These are phyloP conservation scores for Enteromius unitaeniatus DNA, from an alignment of 2,797 vertebrate species.

Conservation along the genomic window DNA sequence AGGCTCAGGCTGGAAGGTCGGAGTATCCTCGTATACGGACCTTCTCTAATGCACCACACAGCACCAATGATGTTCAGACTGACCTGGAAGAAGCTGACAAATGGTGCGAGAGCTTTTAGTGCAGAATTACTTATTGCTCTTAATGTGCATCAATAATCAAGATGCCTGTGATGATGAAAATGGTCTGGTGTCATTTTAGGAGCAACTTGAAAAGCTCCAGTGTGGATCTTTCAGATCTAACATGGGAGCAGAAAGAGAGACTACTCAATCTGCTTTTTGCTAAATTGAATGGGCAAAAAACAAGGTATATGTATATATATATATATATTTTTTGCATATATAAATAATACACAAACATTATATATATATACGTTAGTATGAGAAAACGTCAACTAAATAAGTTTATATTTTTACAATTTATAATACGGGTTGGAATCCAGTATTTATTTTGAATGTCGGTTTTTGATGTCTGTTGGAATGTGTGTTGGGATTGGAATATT, in stretches of 20 bases:
- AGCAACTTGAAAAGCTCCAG: constrained; percentile 73
- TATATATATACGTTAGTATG: background rate
- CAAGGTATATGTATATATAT: constrained; percentile 68
- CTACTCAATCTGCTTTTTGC: constrained; percentile 88
- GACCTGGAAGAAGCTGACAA: constrained; percentile 76
- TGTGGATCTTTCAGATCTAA: constrained; percentile 85
- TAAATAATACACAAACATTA: background rate
- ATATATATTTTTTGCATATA: background rate
- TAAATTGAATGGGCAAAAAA: constrained; percentile 84
- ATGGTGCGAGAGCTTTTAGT: constrained; percentile 64
- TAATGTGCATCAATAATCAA: background rate
- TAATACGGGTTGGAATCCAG: background rate
- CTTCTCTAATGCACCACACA: constrained; percentile 75
- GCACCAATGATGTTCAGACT: constrained; percentile 76
- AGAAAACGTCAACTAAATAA: background rate
- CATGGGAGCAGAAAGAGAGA: constrained; percentile 90
- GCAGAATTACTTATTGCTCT: background rate
- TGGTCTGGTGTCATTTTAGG: constrained; percentile 70
- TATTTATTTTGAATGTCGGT: background rate
- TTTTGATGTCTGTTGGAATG: background rate
- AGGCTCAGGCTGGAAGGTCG: constrained; percentile 67
- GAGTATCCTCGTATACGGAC: constrained; percentile 75
- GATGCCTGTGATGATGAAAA: background rate
- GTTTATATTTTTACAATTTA: background rate
- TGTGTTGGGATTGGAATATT: background rate